Percentiles rank a stretch among this genome's conserved stretches.
These are phyloP conservation scores for Nibea albiflora DNA, from an alignment of 2,113 vertebrate species.

Conservation along the genomic window DNA sequence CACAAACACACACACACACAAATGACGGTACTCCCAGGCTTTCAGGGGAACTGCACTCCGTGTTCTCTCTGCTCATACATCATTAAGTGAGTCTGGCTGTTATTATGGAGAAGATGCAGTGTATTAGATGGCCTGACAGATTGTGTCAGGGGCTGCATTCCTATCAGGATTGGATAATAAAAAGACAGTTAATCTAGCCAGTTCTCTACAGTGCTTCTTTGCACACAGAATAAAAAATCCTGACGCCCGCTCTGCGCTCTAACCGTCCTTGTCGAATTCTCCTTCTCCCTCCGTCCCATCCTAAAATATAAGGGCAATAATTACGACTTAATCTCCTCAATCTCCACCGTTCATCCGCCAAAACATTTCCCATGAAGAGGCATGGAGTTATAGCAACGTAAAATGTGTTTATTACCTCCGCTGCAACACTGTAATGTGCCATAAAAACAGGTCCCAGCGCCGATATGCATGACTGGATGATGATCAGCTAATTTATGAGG, in stretches of 20 bases:
- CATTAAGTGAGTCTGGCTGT: conserved; percentile 63
- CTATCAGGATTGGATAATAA: conserved; percentile 74
- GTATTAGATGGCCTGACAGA: conserved; percentile 75
- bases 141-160: conserved; percentile 71
- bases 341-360: conserved; percentile 54
- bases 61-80: conserved; percentile 58
- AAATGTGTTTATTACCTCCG: conserved; percentile 68
- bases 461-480: conserved; percentile 50
- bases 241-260: conserved; percentile 24
- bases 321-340: conserved; percentile 71
- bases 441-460: conserved; percentile 55
- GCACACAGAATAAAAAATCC: conserved; percentile 53
- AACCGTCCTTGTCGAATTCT: conserved; percentile 72
- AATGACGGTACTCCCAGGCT: conserved; percentile 9
- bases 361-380: conserved; percentile 57
- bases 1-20: conserved; percentile 13
- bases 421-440: conserved; percentile 53
- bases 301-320: conserved; percentile 73
- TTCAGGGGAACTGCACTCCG: conserved; percentile 38
- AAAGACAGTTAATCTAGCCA: conserved; percentile 77
- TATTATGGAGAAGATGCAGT: conserved; percentile 69
- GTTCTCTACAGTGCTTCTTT: conserved; percentile 56
- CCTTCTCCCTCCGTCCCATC: conserved; percentile 41
- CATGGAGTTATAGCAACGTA: conserved; percentile 38
- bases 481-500: conserved; percentile 75